These are phyloP conservation scores for Ashinkailepas kermadecensis DNA, from an alignment of 2,888 invertebrate genomes.

Conservation along the genomic window DNA sequence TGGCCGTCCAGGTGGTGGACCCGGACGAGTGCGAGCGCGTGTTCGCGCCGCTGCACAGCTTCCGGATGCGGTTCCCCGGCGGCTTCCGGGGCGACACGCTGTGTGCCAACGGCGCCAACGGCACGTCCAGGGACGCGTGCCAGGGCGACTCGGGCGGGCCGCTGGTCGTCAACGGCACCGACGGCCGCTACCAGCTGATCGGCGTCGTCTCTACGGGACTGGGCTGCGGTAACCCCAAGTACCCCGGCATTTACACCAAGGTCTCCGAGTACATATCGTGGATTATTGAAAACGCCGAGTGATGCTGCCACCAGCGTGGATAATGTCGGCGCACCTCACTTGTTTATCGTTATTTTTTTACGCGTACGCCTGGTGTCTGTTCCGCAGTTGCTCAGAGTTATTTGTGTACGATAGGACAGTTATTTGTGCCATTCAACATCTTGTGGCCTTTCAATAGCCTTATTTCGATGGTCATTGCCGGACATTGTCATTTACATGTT, in stretches of 20 bases:
- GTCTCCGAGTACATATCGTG: not conserved
- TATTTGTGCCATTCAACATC: too few relatives aligned
- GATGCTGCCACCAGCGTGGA: too few relatives aligned
- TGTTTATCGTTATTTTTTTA: too few relatives aligned
- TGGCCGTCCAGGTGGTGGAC: not conserved
- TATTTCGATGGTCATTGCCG: too few relatives aligned
- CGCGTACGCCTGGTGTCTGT: too few relatives aligned
- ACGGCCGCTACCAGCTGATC: not conserved
- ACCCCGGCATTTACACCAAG: not conserved
- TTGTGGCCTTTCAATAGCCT: too few relatives aligned
- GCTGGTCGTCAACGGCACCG: not conserved
- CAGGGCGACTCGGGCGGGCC: constrained; percentile 7
- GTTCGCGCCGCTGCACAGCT: not conserved
- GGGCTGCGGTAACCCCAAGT: not conserved
- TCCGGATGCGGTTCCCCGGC: not conserved
- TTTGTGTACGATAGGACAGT: too few relatives aligned
- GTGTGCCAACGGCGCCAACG: not conserved
- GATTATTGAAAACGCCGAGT: not conserved
- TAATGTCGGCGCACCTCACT: too few relatives aligned
- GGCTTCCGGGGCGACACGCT: not conserved
- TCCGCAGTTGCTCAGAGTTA: too few relatives aligned
- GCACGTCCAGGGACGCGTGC: not conserved
- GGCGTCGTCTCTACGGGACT: not conserved
- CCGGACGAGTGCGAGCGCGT: not conserved
- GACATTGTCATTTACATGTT: too few relatives aligned